These are phyloP conservation scores for Leptobrachium ailaonicum DNA, from an alignment of 2,113 vertebrate species.

Conservation along the genomic window DNA sequence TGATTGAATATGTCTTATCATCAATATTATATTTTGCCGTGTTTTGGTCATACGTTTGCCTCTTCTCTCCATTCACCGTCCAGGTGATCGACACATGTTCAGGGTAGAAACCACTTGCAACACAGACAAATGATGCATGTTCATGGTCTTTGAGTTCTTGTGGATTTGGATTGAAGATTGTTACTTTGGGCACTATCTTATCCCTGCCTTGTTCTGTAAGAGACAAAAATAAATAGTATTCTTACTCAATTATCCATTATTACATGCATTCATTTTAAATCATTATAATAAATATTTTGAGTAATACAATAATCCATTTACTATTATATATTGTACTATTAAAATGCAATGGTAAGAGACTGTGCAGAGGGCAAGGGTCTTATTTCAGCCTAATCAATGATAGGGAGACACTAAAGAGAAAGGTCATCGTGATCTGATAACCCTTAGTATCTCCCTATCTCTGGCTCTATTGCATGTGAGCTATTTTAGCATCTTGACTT, in stretches of 20 bases:
- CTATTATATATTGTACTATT: background rate
- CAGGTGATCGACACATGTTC: constrained; percentile 80
- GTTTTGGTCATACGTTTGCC: constrained; percentile 53
- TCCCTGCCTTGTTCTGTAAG: constrained; percentile 54
- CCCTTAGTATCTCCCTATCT: too few relatives aligned
- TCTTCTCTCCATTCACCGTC: constrained; percentile 48
- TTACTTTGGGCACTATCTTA: constrained; percentile 62
- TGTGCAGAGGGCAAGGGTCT: too few relatives aligned
- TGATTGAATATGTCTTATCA: constrained; percentile 65
- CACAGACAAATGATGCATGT: constrained; percentile 80
- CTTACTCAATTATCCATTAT: background rate
- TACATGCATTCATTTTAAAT: background rate
- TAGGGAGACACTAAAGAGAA: too few relatives aligned
- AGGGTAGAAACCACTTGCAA: constrained; percentile 80
- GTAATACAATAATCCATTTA: background rate
- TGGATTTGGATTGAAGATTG: constrained; percentile 68
- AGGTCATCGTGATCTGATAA: too few relatives aligned
- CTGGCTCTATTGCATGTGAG: too few relatives aligned
- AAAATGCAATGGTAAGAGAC: background rate
- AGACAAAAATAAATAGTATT: constrained; percentile 34
- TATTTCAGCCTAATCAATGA: too few relatives aligned
- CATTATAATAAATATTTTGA: background rate
- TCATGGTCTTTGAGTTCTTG: constrained; percentile 62
- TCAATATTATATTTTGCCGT: background rate
- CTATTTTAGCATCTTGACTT: too few relatives aligned